Evolutionary conservation across 1,140 invertebrate species (phyloP).

Genomic region (Heterodera carotae): DNA sequence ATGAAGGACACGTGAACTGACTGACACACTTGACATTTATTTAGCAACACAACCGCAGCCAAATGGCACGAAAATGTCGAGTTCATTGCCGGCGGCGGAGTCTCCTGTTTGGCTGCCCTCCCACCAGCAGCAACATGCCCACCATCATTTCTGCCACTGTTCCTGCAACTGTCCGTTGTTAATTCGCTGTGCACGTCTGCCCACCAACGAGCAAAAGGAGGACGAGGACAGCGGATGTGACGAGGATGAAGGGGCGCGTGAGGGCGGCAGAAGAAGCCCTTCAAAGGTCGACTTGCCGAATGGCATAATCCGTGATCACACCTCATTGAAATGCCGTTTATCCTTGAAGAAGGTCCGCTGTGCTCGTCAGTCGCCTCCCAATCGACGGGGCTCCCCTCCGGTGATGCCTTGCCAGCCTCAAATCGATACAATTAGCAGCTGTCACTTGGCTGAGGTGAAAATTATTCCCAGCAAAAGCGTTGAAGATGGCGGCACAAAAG

Average conservation of each 20-base stretch:
- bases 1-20: too few relatives aligned
- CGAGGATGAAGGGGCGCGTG: not conserved
- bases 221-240: conserved; percentile 30
- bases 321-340: not conserved
- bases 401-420: not conserved
- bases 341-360: not conserved
- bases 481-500: not conserved
- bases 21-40: not conserved
- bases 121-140: not conserved
- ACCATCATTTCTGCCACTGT: conserved; percentile 10
- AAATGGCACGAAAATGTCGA: not conserved
- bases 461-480: not conserved
- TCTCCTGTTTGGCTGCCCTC: conserved; percentile 10
- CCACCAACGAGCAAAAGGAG: conserved; percentile 7
- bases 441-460: conserved; percentile 34
- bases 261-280: not conserved
- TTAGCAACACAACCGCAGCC: too few relatives aligned
- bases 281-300: not conserved
- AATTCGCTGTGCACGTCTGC: not conserved
- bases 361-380: not conserved
- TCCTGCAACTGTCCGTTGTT: conserved; percentile 27
- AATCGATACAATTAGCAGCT: not conserved
- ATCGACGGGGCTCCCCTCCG: not conserved
- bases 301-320: too few relatives aligned
- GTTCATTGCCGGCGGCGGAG: not conserved